Evolutionary conservation across 2,888 invertebrate genomes (phyloP), one percentile per base, ranked within the genome.

Genomic region (Pyrrhosoma nymphula): DNA sequence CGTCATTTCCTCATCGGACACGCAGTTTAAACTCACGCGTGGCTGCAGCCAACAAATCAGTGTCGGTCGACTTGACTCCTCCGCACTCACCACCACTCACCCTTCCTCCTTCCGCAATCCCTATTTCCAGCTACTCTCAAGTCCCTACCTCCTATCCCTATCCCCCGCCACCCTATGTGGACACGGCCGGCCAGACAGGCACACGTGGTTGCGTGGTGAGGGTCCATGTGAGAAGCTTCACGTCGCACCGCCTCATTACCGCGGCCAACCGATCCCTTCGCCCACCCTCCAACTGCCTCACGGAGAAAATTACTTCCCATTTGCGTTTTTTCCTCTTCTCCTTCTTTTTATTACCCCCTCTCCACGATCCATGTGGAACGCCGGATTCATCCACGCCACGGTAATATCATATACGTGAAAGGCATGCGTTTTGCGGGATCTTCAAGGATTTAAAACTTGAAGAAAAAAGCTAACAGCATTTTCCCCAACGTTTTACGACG

Each of bases 191-290:
- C 60, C 60, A 60, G 60, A 60, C 60, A 20, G 60, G 60, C 16
- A 26, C n/a, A n/a, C 69, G 18, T 0, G 69, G 69, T 20, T 26
- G 82, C 82, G 35, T 35, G 82, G 69, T 69, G 0, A 26, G 35
- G 35, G 82, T 35, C 18, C 23, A 35, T 30, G 35, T 0, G 69
- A 69, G 69, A 69, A 26, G 60, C 60, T n/a, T 26, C 26, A 69
- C 69, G 69, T n/a, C 26, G 30, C 82, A 26, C 82, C 82, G 82
- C 82, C 82, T 82, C 82, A 82, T 82, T 82, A 82, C 82, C 82
- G 82, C 12, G 18, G 82, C 16, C 35, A 35, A 16, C 35, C 82
- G 4, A 35, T 82, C 35, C 30, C 35, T 35, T 10, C 26, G 1
- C n/a, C 1, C n/a, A 0, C 69, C n/a, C 26, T 4, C 12, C 18